phyloP scores from a whole-genome alignment of 1,140 invertebrate species.

The Drosophila nikananu region DNA sequence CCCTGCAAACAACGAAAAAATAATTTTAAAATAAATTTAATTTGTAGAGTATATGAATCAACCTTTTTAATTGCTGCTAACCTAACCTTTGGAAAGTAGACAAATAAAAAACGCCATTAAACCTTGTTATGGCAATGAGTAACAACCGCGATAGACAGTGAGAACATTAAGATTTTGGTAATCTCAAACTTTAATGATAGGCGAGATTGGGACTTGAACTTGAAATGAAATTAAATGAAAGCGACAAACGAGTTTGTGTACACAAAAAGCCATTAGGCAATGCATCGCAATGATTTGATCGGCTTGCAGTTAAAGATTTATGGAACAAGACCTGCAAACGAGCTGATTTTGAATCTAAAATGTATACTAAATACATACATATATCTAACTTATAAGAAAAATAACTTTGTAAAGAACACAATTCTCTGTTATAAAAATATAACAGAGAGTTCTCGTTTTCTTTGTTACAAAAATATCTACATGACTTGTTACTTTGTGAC shows the following conservation, averaged over 20 bases:
- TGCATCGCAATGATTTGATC: conserved; percentile 20
- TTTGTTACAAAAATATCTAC: conserved; percentile 22
- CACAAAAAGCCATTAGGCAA: conserved; percentile 25
- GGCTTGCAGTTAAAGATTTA: conserved; percentile 21
- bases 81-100: conserved; percentile 17
- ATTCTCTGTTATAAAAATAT: neutral
- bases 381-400: neutral
- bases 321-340: conserved; percentile 2
- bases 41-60: conserved; percentile 6
- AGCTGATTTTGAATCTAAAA: neutral
- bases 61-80: conserved; percentile 16
- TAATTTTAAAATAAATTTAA: neutral
- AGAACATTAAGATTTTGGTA: conserved; percentile 26
- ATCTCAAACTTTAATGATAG: conserved; percentile 31
- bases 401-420: neutral
- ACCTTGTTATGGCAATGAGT: neutral
- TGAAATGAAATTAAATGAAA: conserved; percentile 34
- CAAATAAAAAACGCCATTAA: conserved; percentile 22
- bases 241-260: conserved; percentile 27
- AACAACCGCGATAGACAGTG: conserved; percentile 1
- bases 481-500: conserved; percentile 16
- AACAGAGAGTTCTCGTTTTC: neutral
- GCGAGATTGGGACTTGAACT: conserved; percentile 31
- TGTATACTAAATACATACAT: neutral
- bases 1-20: conserved; percentile 87